phyloP scores from a whole-genome alignment of 1,140 invertebrate species.

The Neodiprion fabricii region DNA sequence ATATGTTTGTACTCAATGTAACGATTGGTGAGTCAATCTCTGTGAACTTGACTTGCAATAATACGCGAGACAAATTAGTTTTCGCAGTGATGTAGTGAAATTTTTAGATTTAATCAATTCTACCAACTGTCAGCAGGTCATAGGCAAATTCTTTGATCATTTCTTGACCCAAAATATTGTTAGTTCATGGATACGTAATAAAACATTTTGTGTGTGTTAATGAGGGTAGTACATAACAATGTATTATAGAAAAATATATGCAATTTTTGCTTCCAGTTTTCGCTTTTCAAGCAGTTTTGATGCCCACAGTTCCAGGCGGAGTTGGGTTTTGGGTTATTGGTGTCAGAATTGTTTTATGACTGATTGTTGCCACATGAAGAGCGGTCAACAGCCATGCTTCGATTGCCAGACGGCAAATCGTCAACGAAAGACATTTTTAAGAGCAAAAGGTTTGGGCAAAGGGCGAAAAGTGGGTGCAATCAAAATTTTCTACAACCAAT shows the following conservation, averaged over 20 bases:
- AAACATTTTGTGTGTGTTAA: no score
- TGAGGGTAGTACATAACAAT: not conserved
- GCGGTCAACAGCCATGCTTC: conserved; percentile 24
- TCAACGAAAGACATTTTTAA: conserved; percentile 40
- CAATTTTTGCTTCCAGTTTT: conserved; percentile 41
- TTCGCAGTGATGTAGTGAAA: not conserved
- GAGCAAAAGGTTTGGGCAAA: conserved; percentile 34
- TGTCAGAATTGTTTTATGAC: conserved; percentile 43
- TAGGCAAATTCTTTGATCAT: not conserved
- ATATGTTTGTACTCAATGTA: conserved; percentile 47
- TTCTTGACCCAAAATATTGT: no score
- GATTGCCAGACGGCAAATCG: conserved; percentile 29
- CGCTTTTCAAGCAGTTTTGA: conserved; percentile 43
- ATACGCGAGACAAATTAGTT: not conserved
- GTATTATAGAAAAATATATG: not conserved
- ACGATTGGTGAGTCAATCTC: conserved; percentile 45
- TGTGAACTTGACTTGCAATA: conserved; percentile 11
- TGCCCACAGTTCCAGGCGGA: conserved; percentile 41
- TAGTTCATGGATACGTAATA: no score
- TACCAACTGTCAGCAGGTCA: not conserved
- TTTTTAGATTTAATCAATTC: not conserved
- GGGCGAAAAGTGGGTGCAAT: conserved; percentile 37
- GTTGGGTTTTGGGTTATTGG: conserved; percentile 54
- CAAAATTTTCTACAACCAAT: conserved; percentile 54
- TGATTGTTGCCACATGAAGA: conserved; percentile 34